Evolutionary conservation across 2,797 vertebrate genomes (phyloP), one percentile per base, ranked within the genome.

Genomic region (Lacerta viridis): DNA sequence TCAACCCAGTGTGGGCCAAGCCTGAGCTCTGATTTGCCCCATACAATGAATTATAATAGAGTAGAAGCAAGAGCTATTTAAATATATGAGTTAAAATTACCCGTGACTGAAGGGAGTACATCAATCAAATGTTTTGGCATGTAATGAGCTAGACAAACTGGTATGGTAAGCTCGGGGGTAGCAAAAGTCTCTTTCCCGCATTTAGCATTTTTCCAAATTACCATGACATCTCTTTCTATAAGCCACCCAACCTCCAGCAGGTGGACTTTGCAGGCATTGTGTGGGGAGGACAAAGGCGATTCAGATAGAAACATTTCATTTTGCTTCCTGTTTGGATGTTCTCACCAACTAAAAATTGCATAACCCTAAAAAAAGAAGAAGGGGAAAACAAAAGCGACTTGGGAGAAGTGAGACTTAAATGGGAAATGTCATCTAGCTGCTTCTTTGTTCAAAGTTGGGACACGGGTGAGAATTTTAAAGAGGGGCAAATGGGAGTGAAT

Each of bases 61-160:
- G 94, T 93, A 94, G 97, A 97, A 96, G 96, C 96, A 95, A 95
- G 75, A 95, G 96, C 97, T 98, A 97, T 97, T 98, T 98, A 98
- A 88, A 98, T 98, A 98, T 97, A 98, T 96, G 95, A 97, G 97
- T 95, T 97, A 98, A 98, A 98, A 99, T 98, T 98, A 98, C 97
- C 98, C 98, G 97, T 97, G 97, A 98, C 98, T 97, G 97, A 97
- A 98, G 96, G 96, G 95, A 97, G 96, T 96, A 97, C 97, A 99
- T 99, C 98, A 98, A 98, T 99, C 98, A 99, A 97, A 97, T 96
- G 95, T 97, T 96, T 95, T 97, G 97, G 96, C 97, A 97, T 97
- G 97, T 97, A 97, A 97, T 97, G 95, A 96, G 94, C 93, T 95
- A 91, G 95, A 96, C 96, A 96, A 96, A 97, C 96, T 94, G 93